Evolutionary conservation across 2,797 vertebrate genomes (phyloP), one percentile per base, ranked within the genome.

Genomic region (Balearica regulorum): DNA sequence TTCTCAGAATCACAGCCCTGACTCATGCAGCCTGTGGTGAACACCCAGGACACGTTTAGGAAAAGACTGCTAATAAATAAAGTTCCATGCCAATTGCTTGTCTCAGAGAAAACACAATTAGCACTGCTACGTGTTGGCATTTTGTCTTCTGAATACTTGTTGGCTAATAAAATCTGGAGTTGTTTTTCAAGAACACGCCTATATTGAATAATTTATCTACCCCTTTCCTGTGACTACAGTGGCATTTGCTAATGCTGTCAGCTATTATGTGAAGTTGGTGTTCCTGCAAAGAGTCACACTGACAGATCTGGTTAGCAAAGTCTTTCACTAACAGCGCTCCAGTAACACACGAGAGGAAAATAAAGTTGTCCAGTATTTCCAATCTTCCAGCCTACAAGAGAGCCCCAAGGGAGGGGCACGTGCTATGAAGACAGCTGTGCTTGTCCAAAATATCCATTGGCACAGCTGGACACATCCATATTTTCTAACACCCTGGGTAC

Each of bases 41-140:
- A 89, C 60, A 87, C 60, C 37, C 70, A 69, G 69, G 28, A 68
- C 37, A 69, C 16, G 62, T 88, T 83, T 70, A 76, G 66, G 48
- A 76, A 69, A 90, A 65, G 29, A 37, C 61, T 73, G 37, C n/a
- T 61, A 89, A 87, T 83, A 94, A 91, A 90, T 73, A 41, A 75
- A 95, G 72, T 26, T 49, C 54, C n/a, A 53, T 8, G 35, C 43
- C 86, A 87, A 49, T 29, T 55, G 51, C 55, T 75, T 96, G 88
- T 85, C 68, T 95, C 92, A 58, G 33, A 85, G 31, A 66, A 95
- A 87, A 95, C 31, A 51, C n/a, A 75, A 76, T 66, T 81, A 90
- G 31, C 65, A 62, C 46, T 61, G 69, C 4, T 3, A 62, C 25
- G 31, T 17, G 20, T 20, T 92, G 54, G 64, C 68, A 87, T 86